A percentile compares a stretch with the other conserved stretches of the same genome.
Evolutionary conservation across 2,888 invertebrate species (phyloP).

Genomic region (Coelinius sp.): DNA sequence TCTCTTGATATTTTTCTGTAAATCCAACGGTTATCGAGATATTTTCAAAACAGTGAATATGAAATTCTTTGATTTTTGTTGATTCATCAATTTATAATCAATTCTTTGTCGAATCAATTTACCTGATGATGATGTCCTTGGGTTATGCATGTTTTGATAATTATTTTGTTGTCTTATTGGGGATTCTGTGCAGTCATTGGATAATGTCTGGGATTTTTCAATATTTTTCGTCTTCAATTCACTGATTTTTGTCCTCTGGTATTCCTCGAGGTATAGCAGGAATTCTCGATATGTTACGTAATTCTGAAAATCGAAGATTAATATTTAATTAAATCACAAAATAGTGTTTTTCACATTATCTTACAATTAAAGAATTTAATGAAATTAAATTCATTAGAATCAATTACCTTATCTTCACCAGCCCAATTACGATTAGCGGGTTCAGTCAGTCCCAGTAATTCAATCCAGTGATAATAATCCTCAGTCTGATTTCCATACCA

Average conservation of each 20-base stretch:
- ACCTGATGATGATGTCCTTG: conserved; percentile 7
- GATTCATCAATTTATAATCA: background rate
- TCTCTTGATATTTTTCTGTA: no score
- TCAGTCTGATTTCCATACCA: conserved; percentile 82
- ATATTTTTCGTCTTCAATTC: conserved; percentile 64
- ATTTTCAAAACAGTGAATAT: background rate
- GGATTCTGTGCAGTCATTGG: conserved; percentile 6
- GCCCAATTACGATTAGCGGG: conserved; percentile 85
- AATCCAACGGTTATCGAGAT: no score
- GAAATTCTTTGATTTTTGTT: background rate
- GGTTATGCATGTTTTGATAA: background rate
- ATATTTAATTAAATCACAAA: no score
- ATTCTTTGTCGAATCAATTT: background rate
- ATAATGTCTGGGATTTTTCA: conserved; percentile 1
- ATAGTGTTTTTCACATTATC: no score
- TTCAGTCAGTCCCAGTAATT: conserved; percentile 78
- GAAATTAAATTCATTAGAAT: background rate
- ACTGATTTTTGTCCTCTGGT: conserved; percentile 72
- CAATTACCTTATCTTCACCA: conserved; percentile 72
- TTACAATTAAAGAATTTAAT: background rate
- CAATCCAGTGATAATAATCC: conserved; percentile 82
- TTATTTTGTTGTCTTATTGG: background rate
- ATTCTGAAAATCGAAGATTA: conserved; percentile 69
- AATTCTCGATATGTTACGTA: conserved; percentile 82
- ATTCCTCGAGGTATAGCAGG: conserved; percentile 77